A percentile compares a stretch with the other conserved stretches of the same genome.
phyloP scores from a whole-genome alignment of 2,797 vertebrate species.

The Phalanger gymnotis region DNA sequence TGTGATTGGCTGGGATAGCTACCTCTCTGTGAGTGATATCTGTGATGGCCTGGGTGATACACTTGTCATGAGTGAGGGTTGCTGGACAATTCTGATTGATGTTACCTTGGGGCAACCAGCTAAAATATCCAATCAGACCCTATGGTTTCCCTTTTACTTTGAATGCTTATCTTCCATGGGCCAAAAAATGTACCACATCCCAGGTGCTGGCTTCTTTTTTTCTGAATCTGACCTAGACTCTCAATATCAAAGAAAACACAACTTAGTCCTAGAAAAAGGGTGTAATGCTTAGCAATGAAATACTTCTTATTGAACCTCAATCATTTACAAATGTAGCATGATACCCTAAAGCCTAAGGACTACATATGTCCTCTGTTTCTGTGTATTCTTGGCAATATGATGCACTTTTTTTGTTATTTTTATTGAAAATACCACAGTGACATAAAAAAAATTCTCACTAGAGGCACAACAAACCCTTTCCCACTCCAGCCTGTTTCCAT shows the following conservation, averaged over 20 bases:
- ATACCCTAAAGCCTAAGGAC: background rate
- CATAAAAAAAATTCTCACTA: background rate
- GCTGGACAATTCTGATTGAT: background rate
- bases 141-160: background rate
- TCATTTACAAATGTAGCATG: background rate
- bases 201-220: background rate
- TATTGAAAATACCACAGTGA: background rate
- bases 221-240: background rate
- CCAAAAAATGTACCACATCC: background rate
- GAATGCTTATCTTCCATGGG: background rate
- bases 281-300: background rate
- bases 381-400: background rate
- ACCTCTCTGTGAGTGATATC: background rate
- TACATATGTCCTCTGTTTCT: background rate
- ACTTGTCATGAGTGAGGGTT: background rate
- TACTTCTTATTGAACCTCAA: background rate
- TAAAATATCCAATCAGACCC: background rate
- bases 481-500: conserved; percentile 30
- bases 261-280: background rate
- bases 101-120: background rate
- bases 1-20: background rate
- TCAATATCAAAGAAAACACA: background rate
- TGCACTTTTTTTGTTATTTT: conserved; percentile 33
- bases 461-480: background rate
- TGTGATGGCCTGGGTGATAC: background rate